A percentile compares a stretch with the other conserved stretches of the same genome.
Evolutionary conservation across 2,797 vertebrate species (phyloP).

Genomic region (Rhadinocentrus ornatus): DNA sequence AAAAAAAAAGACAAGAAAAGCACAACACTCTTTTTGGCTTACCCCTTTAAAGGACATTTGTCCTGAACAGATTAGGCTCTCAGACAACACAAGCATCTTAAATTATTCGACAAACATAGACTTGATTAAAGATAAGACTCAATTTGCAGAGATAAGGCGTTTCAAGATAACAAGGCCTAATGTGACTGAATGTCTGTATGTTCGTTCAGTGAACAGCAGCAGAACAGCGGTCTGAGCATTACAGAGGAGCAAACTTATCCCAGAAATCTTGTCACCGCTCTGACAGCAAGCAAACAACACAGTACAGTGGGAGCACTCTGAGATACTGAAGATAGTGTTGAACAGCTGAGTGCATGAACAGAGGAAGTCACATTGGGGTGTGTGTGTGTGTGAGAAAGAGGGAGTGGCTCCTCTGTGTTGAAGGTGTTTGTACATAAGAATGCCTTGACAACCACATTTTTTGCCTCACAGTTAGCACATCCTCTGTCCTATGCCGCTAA

Average conservation of each 20-base stretch:
- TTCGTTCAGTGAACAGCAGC: constrained; percentile 17
- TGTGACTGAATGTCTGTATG: constrained; percentile 19
- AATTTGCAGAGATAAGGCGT: constrained; percentile 22
- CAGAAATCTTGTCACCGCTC: constrained; percentile 32
- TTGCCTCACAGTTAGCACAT: constrained; percentile 17
- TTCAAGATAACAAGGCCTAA: constrained; percentile 25
- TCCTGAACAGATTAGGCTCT: constrained; percentile 10
- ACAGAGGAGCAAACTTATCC: constrained; percentile 40
- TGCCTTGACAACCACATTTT: not conserved
- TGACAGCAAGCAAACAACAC: constrained; percentile 49
- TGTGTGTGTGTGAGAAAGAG: not conserved
- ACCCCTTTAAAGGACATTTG: not conserved
- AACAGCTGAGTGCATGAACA: constrained; percentile 3
- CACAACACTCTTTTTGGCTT: not conserved
- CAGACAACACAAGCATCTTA: constrained; percentile 20
- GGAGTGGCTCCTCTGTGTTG: constrained; percentile 21
- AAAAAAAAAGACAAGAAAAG: not conserved
- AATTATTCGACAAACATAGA: constrained; percentile 31
- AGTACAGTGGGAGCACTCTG: not conserved
- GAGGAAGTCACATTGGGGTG: constrained; percentile 31
- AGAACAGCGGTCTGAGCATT: constrained; percentile 9
- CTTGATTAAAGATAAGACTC: constrained; percentile 27
- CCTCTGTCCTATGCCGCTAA: constrained; percentile 8
- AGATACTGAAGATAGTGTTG: constrained; percentile 22
- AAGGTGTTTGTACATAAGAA: constrained; percentile 17